These are phyloP conservation scores for Lithobates sylvaticus DNA, from an alignment of 2,797 vertebrate species.

Conservation along the genomic window DNA sequence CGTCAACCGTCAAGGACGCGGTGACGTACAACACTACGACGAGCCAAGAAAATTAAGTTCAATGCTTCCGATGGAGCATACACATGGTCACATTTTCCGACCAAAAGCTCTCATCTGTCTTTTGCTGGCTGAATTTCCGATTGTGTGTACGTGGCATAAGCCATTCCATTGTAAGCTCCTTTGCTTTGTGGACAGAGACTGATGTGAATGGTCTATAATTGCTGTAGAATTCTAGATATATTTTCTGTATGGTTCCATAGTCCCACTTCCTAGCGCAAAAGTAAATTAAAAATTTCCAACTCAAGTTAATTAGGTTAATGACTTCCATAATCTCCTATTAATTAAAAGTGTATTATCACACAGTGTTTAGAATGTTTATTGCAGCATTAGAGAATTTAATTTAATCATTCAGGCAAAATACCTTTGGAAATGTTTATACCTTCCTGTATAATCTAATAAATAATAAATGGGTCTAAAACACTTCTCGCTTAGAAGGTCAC, in stretches of 20 bases:
- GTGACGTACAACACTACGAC: no score
- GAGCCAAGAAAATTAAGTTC: no score
- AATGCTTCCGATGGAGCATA: no score
- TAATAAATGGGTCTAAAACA: neutral
- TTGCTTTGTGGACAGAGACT: neutral
- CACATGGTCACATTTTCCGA: no score
- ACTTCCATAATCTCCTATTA: constrained; percentile 32
- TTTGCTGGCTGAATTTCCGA: no score
- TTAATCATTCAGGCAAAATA: neutral
- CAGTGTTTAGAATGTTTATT: neutral
- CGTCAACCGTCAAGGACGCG: no score
- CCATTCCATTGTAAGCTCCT: neutral
- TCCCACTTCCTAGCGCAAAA: neutral
- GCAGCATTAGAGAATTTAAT: constrained; percentile 21
- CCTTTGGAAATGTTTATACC: neutral
- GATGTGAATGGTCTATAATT: neutral
- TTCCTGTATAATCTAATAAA: neutral
- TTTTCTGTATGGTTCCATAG: no score
- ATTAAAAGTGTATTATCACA: constrained; percentile 30
- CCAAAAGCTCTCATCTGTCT: no score
- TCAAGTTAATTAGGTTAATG: constrained; percentile 30
- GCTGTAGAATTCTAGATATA: no score
- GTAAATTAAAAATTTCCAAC: constrained; percentile 11
- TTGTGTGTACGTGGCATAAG: no score
- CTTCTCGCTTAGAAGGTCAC: no score